Evolutionary conservation across 2,888 invertebrate genomes (phyloP).

Genomic region (Opisthograptis luteolata): DNA sequence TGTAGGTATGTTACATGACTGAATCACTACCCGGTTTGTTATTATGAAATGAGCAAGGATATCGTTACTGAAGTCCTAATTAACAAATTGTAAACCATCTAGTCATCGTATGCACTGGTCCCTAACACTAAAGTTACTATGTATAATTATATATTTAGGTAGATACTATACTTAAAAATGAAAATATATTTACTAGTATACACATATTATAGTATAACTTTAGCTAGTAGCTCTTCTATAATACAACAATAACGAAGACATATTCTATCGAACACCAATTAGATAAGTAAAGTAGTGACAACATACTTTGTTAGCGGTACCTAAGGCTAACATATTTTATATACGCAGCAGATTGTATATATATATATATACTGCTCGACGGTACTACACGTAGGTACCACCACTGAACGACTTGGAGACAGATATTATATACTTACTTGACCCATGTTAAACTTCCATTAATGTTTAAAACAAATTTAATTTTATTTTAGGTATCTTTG

Average conservation of each 20-base stretch:
- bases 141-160: slow-evolving; percentile 15
- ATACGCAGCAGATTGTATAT: slow-evolving; percentile 35
- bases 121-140: slow-evolving; percentile 23
- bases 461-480: no score
- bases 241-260: slow-evolving; percentile 59
- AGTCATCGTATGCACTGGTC: slow-evolving; percentile 26
- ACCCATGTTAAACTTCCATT: no score
- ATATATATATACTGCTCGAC: slow-evolving; percentile 14
- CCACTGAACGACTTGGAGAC: slow-evolving; percentile 11
- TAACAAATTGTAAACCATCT: background rate
- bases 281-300: slow-evolving; percentile 60
- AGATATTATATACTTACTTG: background rate
- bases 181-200: slow-evolving; percentile 36
- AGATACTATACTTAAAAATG: slow-evolving; percentile 13
- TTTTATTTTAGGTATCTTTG: no score
- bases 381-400: background rate
- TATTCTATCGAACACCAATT: slow-evolving; percentile 78
- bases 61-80: slow-evolving; percentile 5
- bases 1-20: no score
- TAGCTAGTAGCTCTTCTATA: slow-evolving; percentile 45
- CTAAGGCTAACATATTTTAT: slow-evolving; percentile 35
- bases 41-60: no score
- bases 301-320: slow-evolving; percentile 30
- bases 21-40: no score
- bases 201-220: slow-evolving; percentile 28